These are phyloP conservation scores for Crotalus tigris DNA, from an alignment of 2,113 vertebrate genomes.

Conservation along the genomic window DNA sequence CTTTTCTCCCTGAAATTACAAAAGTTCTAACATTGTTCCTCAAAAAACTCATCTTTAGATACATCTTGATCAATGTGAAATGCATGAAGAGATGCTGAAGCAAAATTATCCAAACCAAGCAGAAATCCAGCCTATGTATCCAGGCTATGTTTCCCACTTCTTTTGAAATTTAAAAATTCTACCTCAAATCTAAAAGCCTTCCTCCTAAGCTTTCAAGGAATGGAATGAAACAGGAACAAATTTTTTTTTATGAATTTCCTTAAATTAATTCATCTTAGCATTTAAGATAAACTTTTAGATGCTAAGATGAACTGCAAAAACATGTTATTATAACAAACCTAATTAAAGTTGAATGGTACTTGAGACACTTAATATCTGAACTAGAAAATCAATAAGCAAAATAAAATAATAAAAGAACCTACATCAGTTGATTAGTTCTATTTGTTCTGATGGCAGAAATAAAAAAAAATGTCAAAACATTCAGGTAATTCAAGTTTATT, in stretches of 20 bases:
- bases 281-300: neutral
- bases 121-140: neutral
- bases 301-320: neutral
- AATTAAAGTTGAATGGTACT: slow-evolving; percentile 24
- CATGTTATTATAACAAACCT: neutral
- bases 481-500: slow-evolving; percentile 25
- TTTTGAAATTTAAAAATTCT: neutral
- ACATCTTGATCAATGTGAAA: neutral
- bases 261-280: neutral
- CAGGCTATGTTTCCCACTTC: neutral
- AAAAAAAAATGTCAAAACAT: slow-evolving; percentile 20
- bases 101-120: neutral
- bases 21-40: neutral
- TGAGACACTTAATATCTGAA: neutral
- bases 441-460: slow-evolving; percentile 23
- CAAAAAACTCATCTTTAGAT: neutral
- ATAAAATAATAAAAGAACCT: slow-evolving; percentile 14
- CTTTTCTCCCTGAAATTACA: neutral
- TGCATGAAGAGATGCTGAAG: neutral
- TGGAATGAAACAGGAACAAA: neutral
- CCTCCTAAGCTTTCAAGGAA: neutral
- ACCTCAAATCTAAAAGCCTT: neutral
- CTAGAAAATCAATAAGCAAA: slow-evolving; percentile 25
- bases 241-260: neutral
- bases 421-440: slow-evolving; percentile 2